Evolutionary conservation across 2,113 vertebrate genomes (phyloP), one percentile per base, ranked within the genome.

Genomic region (Eleginops maclovinus): DNA sequence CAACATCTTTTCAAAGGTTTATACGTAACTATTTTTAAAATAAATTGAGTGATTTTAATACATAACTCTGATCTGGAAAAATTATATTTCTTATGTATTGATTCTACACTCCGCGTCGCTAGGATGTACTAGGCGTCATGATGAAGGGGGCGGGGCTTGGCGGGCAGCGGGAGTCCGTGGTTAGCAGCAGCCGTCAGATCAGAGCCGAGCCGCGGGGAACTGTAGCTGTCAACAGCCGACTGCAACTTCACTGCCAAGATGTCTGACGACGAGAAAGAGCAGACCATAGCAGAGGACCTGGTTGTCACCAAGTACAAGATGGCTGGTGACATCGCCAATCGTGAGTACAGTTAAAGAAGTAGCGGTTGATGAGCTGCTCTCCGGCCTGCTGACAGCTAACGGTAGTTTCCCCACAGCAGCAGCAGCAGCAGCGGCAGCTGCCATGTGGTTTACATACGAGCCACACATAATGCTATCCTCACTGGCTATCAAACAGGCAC

Each of bases 281-380:
- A 97, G 89, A 98, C 97, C 72, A 95, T 98, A 87, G 97, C 97
- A 41, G 97, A 98, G 87, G 97, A 98, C 84, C 86, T 96, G 93
- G 97, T 98, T 81, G 97, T 98, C 91, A 98, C 96, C 93, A 98
- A 98, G 93, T 98, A 98, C 93, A 98, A 97, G 90, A 97, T 97
- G 97, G 96, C 96, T 58, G 96, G 96, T 82, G 97, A 98, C 92
- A 97, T 97, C 87, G 96, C 97, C 77, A 98, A 98, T 90, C 95
- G 97, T 98, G 88, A 98, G 97, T 93, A 36, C 4, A 54, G 19
- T 46, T 14, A 21, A 60, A 12, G 4, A 8, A 62, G 11, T 17
- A 40, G 36, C 26, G 4, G 41, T 16, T 26, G 14, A 55, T 31
- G 31, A 81, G 16, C 61, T 17, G 69, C 13, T 73, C 4, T 8